Evolutionary conservation across 2,113 vertebrate species (phyloP).

Genomic region (Scolopax mira): DNA sequence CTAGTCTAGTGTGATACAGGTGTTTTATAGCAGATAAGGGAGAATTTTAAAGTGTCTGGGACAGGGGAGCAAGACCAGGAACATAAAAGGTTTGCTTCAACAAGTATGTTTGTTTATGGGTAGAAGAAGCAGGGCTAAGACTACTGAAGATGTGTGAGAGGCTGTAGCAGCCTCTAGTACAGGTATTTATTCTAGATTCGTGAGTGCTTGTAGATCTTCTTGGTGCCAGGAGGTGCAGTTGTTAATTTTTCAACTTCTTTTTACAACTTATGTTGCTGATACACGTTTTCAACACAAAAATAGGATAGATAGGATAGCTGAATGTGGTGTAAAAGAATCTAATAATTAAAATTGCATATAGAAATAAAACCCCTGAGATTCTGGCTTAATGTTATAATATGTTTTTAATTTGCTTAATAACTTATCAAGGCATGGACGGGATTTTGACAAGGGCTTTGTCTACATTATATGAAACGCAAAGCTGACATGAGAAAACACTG

Average conservation of each 20-base stretch:
- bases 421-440: not conserved
- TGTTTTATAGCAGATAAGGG: not conserved
- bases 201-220: not conserved
- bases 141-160: not conserved
- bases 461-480: not conserved
- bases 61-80: not conserved
- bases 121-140: not conserved
- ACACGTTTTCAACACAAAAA: not conserved
- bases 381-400: not conserved
- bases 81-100: not conserved
- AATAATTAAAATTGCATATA: not conserved
- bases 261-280: not conserved
- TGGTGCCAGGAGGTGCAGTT: not conserved
- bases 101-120: not conserved
- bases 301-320: not conserved
- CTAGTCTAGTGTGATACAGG: not conserved
- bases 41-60: not conserved
- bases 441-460: not conserved
- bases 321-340: not conserved
- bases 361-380: not conserved
- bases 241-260: not conserved
- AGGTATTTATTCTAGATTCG: not conserved
- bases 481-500: not conserved
- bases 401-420: not conserved
- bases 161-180: not conserved